Evolutionary conservation across 2,797 vertebrate species (phyloP), one percentile per base, ranked within the genome.

Genomic region (Phylloscopus collybita): DNA sequence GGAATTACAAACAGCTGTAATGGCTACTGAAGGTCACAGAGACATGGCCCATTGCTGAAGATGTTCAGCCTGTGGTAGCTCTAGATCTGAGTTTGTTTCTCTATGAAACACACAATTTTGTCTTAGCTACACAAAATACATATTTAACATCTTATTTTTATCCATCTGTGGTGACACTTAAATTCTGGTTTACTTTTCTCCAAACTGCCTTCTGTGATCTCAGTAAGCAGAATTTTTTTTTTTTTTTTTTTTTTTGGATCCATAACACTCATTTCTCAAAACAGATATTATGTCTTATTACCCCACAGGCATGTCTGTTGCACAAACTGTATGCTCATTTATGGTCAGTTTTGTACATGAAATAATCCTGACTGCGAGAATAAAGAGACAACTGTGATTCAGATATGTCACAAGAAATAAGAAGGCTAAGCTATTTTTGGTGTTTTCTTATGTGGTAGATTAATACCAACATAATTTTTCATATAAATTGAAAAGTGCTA

Each of bases 311-410:
- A 66, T 49, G 30, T 45, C 59, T 86, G 40, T 84, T 47, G 72
- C 75, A 62, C 22, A 90, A 92, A 92, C 76, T 65, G 75, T 64
- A 71, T 80, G 88, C 42, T 94, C 87, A 74, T 91, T 95, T 95
- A 78, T 67, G 74, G 85, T 60, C 65, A 86, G 30, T 74, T 88
- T 83, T 79, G 50, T 72, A 72, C n/a, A 54, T 22, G 13, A 78
- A 90, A 83, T 67, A 88, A 62, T 78, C 47, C 74, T 86, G 34
- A 71, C 32, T 74, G 26, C 4, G 8, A 90, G 45, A 92, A 86
- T 88, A 69, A 81, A 92, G 56, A 91, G 45, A 83, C 75, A 93
- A 40, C 13, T 78, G 49, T 36, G 17, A 42, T 88, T 83, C 81
- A 71, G 47, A 80, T 47, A 67, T 25, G 25, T 61, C 50, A 61